These are phyloP conservation scores for Lepus americanus DNA, from an alignment of 2,113 vertebrate species.

Conservation along the genomic window DNA sequence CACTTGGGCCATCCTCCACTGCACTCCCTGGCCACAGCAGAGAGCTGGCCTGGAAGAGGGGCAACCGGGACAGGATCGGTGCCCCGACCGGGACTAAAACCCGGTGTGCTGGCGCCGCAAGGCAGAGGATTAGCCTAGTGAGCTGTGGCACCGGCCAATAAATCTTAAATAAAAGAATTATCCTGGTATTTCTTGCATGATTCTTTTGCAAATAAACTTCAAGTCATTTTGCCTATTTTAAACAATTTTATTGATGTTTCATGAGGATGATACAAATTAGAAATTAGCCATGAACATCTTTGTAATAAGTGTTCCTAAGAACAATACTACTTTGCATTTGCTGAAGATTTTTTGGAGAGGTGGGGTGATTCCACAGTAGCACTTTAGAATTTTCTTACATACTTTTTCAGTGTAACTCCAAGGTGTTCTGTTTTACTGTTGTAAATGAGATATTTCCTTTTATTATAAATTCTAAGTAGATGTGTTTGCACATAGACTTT, in stretches of 20 bases:
- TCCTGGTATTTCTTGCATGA: not conserved
- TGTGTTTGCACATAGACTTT: not conserved
- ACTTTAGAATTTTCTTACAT: slow-evolving; percentile 2
- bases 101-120: too few species aligned
- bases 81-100: too few species aligned
- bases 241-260: slow-evolving; percentile 7
- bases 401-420: not conserved
- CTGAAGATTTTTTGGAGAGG: not conserved
- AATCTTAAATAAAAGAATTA: too few species aligned
- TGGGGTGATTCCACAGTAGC: not conserved
- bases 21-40: too few species aligned
- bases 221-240: slow-evolving; percentile 22
- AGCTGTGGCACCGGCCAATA: too few species aligned
- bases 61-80: too few species aligned
- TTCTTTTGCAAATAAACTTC: slow-evolving; percentile 49
- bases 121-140: too few species aligned
- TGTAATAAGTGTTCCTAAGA: slow-evolving; percentile 37
- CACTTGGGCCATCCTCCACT: too few species aligned
- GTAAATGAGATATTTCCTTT: slow-evolving; percentile 10
- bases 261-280: not conserved
- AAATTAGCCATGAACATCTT: slow-evolving; percentile 1
- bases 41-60: too few species aligned
- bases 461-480: slow-evolving; percentile 26
- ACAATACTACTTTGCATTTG: slow-evolving; percentile 46
- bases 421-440: slow-evolving; percentile 14